phyloP scores from a whole-genome alignment of 2,888 invertebrate genomes.

The Nesidiocoris tenuis region DNA sequence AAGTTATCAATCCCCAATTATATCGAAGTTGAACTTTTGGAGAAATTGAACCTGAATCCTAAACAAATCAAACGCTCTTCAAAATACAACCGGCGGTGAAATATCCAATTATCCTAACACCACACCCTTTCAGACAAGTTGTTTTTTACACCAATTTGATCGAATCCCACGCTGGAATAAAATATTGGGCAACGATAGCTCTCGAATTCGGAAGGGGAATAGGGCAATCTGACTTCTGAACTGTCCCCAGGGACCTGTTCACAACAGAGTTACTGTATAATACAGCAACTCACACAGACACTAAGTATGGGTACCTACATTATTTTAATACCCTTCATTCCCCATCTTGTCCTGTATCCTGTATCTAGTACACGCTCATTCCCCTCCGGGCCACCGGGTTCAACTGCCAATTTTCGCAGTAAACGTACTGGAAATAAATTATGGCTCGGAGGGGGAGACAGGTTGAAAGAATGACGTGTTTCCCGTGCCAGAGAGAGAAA shows the following conservation, averaged over 20 bases:
- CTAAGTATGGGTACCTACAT: no score
- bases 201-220: background rate
- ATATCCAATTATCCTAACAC: no score
- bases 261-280: background rate
- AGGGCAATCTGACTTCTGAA: conserved; percentile 32
- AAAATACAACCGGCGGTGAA: no score
- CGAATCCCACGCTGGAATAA: no score
- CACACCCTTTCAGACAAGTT: no score
- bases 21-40: no score
- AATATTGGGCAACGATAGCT: no score
- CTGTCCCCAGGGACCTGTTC: conserved; percentile 7
- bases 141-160: no score
- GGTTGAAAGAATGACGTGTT: background rate
- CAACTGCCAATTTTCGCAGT: conserved; percentile 37
- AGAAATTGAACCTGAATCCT: no score
- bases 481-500: background rate
- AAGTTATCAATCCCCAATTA: no score
- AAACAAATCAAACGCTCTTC: no score
- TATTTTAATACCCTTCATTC: conserved; percentile 27
- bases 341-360: background rate
- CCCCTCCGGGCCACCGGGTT: conserved; percentile 11
- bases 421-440: conserved; percentile 40
- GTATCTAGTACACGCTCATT: no score
- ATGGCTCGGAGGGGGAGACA: conserved; percentile 8
- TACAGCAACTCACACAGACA: background rate